Conservation (phyloP, 2,797 vertebrate species). For the Typhlichthys subterraneus region DNA sequence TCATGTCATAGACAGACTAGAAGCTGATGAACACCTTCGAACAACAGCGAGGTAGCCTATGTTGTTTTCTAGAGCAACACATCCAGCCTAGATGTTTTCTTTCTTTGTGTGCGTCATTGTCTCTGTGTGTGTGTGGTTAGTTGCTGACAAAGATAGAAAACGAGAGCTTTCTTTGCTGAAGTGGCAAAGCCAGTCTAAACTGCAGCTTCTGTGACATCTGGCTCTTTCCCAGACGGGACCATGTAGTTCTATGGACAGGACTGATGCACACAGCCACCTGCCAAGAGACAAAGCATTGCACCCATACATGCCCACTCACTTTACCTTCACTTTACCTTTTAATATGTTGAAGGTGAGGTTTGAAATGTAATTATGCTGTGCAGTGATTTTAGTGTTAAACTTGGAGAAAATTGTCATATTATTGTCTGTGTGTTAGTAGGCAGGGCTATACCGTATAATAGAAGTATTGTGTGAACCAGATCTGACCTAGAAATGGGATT, state of each 20-base stretch:
- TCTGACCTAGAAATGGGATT: conserved; percentile 52
- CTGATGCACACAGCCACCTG: conserved; percentile 49
- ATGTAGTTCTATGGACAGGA: neutral
- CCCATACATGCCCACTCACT: neutral
- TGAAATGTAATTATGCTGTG: neutral
- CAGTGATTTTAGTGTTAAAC: neutral
- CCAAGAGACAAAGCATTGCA: conserved; percentile 27
- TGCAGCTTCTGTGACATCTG: conserved; percentile 47
- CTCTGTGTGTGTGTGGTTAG: conserved; percentile 1
- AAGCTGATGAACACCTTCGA: too few species aligned
- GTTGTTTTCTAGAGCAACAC: too few species aligned
- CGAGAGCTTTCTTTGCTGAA: conserved; percentile 53
- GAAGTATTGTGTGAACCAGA: conserved; percentile 27
- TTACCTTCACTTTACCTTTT: neutral
- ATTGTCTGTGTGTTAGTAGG: too few species aligned
- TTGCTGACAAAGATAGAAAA: neutral
- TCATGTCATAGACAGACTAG: too few species aligned
- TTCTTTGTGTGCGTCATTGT: conserved; percentile 1
- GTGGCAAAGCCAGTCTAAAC: conserved; percentile 60
- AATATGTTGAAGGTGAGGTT: neutral
- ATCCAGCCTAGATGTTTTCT: too few species aligned
- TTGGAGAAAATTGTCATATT: neutral
- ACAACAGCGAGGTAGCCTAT: too few species aligned
- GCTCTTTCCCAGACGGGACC: conserved; percentile 36
- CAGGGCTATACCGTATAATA: conserved; percentile 17